Percentiles rank a stretch among this genome's conserved stretches.
Conservation (phyloP, 1,140 invertebrate species). For the Paraescarpia echinospica region DNA sequence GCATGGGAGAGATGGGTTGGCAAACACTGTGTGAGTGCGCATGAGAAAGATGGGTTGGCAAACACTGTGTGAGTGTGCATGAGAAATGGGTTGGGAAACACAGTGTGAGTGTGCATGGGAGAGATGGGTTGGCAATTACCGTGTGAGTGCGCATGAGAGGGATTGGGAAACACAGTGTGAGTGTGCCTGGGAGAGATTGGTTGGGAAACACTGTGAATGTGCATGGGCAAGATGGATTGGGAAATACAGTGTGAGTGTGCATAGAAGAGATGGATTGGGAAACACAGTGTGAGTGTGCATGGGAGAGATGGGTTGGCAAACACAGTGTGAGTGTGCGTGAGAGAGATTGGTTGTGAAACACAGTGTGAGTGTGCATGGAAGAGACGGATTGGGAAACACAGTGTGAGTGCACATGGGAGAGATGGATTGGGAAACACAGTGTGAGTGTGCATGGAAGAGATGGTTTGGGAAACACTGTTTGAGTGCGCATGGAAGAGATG, state of each 20-base stretch:
- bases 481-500: not conserved
- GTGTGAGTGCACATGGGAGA: not conserved
- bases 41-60: not conserved
- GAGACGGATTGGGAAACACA: not conserved
- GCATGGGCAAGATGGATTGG: not conserved
- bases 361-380: not conserved
- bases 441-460: not conserved
- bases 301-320: not conserved
- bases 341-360: not conserved
- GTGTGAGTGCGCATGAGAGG: not conserved
- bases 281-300: not conserved
- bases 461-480: constrained; percentile 18
- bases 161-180: not conserved
- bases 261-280: not conserved
- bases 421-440: not conserved
- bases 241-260: not conserved
- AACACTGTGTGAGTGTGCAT: not conserved
- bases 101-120: not conserved
- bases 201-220: constrained; percentile 22
- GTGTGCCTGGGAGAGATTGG: not conserved
- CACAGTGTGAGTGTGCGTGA: not conserved
- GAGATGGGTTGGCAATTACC: not conserved
- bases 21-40: not conserved
- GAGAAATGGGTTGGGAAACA: not conserved
- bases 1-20: not conserved